Base-by-base conservation (phyloP, 2,113 vertebrate species). In the Nematolebias whitei region DNA sequence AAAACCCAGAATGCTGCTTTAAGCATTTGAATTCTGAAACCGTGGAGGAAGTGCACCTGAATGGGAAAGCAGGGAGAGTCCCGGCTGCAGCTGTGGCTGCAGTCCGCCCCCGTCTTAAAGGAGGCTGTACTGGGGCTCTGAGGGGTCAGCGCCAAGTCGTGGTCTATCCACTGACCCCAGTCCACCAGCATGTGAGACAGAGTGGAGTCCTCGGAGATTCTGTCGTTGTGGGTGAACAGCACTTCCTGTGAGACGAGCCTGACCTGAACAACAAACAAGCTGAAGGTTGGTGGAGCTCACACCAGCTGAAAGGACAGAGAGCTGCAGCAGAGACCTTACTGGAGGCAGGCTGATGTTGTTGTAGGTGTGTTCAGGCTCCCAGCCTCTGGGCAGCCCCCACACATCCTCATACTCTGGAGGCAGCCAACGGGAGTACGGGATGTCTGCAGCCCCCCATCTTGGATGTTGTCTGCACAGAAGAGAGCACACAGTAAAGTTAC, bases 121-220 rank as follows among this genome's bases (percentile, higher is more conserved):
- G 91, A 80, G 0, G 90, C 67, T 0, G 87, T 91, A 32, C 93
- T 94, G 58, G 86, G 83, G 48, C 91, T 94, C 84, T 93, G 93
- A 18, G 93, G 93, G 0, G 93, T 94, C 82, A 93, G 80, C 22
- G 88, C 90, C 58, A 94, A 19, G 59, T 94, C 93, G 3, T 94
- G 93, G 75, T 93, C 93, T 20, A 94, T 90, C 93, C 93, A 93
- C 85, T 94, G 93, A 45, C 93, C 93, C 93, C 93, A 93, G 68
- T 93, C 93, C 32, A 93, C 93, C 79, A 93, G 74, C 78, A 94
- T 70, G 71, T 93, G 93, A 48, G 93, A 93, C 66, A 93, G 83
- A 15, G 83, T 82, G 11, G 78, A 76, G 80, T 94, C 93, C 76
- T 89, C 70, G 26, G 92, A 93, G 78, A 93, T 92, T 73, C 93